Base-by-base conservation (phyloP, 2,888 invertebrate species). In the Branchipolynoe longqiensis region DNA sequence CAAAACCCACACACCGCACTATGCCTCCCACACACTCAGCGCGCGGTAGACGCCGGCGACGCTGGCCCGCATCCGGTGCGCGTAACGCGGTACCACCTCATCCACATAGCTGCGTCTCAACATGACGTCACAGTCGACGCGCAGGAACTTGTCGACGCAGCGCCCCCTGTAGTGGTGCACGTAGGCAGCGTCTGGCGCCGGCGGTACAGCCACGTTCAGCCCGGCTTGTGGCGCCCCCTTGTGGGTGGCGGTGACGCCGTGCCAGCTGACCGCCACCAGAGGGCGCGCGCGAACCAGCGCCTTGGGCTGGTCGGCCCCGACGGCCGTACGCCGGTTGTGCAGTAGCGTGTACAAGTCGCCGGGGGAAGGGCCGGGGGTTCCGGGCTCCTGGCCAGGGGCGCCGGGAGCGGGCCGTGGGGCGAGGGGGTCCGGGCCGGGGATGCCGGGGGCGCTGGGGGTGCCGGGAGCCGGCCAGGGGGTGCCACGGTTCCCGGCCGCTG, bases 271-370 rank as follows among this genome's bases (percentile, higher is more conserved):
- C 0, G 54, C 0, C 48, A 78, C 28, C 48, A 78, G 28, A 48
- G 78, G 78, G 2, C 14, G 28, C 18, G 48, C 25, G 28, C 25
- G 22, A 8, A 78, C 31, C 14, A 78, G 18, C 22, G 78, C 28
- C 28, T 78, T 78, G 14, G 78, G 78, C 48, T 78, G 41, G 78
- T 78, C 33, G 25, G n/a, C 28, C 18, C 18, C 31, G 25, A 78
- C 48, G 41, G 25, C 25, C 22, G 48, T 78, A 18, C 78, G 22
- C 78, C 78, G 40, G 78, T 78, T 78, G 78, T 78, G 78, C 31
- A 48, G 48, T 12, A 78, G 48, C 8, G 48, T 78, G 28, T 78
- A 41, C 8, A 69, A n/a, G 0, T 2, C 22, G 6, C 74, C 28
- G 8, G 25, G n/a, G n/a, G n/a, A n/a, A n/a, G n/a, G n/a, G n/a